phyloP scores from a whole-genome alignment of 2,888 invertebrate genomes.

The Nebria salina region DNA sequence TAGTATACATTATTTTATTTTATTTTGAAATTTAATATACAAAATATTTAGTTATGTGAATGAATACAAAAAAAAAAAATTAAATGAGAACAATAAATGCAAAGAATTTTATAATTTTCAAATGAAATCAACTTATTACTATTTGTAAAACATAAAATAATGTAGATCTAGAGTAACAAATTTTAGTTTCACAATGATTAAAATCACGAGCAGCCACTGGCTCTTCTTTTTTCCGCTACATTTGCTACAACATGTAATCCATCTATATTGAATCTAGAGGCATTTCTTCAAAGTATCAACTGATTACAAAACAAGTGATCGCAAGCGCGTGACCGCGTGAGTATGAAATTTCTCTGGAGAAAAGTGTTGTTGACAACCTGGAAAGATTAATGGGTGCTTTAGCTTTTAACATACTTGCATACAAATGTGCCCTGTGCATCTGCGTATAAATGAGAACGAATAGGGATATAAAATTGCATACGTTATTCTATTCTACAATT shows the following conservation, averaged over 20 bases:
- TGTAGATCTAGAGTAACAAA: too few relatives aligned
- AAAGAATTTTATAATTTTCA: too few relatives aligned
- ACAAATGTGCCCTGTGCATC: slow-evolving; percentile 19
- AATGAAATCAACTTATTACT: too few relatives aligned
- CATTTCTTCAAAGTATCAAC: neutral
- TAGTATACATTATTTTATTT: too few relatives aligned
- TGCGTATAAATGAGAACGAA: slow-evolving; percentile 21
- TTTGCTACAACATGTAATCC: neutral
- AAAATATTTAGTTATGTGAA: too few relatives aligned
- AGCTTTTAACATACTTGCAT: slow-evolving; percentile 1
- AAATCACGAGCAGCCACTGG: too few relatives aligned
- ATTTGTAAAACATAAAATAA: too few relatives aligned
- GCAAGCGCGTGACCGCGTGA: neutral
- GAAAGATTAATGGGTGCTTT: slow-evolving; percentile 37
- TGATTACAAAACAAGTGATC: slow-evolving; percentile 7
- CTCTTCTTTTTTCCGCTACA: too few relatives aligned
- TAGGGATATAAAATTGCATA: slow-evolving; percentile 24
- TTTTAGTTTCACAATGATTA: too few relatives aligned
- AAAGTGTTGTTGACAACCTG: slow-evolving; percentile 39
- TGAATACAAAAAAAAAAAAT: too few relatives aligned
- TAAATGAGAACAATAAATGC: too few relatives aligned
- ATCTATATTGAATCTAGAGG: neutral
- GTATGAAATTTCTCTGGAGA: neutral
- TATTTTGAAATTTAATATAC: too few relatives aligned
- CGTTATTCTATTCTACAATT: slow-evolving; percentile 12